These are phyloP conservation scores for Cheilosia impressa DNA, from an alignment of 2,888 invertebrate species.

Conservation along the genomic window DNA sequence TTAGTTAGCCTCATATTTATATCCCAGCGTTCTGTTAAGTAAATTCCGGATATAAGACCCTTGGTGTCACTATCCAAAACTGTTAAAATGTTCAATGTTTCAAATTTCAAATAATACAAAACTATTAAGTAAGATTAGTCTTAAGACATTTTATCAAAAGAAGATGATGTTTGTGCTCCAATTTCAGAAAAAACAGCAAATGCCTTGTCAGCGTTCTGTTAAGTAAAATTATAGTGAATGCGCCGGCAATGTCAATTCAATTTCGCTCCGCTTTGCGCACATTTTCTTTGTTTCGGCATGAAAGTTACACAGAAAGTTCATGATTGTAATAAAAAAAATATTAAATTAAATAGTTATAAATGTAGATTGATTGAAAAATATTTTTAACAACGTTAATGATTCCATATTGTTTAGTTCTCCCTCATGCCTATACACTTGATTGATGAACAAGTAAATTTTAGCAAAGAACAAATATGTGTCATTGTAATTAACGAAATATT, in stretches of 20 bases:
- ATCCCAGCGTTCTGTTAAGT: background rate
- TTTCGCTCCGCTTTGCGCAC: background rate
- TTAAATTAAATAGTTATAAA: background rate
- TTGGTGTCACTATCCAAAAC: too few relatives aligned
- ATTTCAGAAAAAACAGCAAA: background rate
- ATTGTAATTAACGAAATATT: background rate
- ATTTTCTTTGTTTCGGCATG: background rate
- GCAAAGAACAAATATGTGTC: too few relatives aligned
- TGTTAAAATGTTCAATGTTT: too few relatives aligned
- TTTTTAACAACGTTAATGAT: too few relatives aligned
- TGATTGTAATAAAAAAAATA: background rate
- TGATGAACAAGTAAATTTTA: too few relatives aligned
- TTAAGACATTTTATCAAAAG: too few relatives aligned
- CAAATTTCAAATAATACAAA: too few relatives aligned
- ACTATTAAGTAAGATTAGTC: too few relatives aligned
- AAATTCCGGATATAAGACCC: background rate
- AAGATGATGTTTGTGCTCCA: too few relatives aligned
- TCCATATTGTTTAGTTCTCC: too few relatives aligned
- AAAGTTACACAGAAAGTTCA: background rate
- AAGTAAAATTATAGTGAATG: background rate
- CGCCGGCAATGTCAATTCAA: background rate
- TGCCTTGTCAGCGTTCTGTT: conserved; percentile 21
- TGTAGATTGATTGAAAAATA: background rate
- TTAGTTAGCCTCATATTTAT: too few relatives aligned
- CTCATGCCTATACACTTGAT: too few relatives aligned